Conservation (phyloP, 2,797 vertebrate genomes). For the Hemibagrus guttatus region DNA sequence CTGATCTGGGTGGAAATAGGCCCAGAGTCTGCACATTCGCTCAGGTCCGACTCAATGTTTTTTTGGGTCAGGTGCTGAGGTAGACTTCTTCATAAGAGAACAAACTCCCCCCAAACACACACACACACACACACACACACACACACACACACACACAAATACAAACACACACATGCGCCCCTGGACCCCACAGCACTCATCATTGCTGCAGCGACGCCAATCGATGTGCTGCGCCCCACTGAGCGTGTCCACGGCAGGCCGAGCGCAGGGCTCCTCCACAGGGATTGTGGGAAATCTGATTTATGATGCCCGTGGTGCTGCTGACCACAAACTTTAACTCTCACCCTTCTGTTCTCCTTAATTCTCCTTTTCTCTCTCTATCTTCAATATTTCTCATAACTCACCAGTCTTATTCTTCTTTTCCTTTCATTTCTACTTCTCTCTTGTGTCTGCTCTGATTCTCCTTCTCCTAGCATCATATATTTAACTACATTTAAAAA, state of each 20-base stretch:
- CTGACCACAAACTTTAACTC: slow-evolving; percentile 78
- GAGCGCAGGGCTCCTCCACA: slow-evolving; percentile 75
- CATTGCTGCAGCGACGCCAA: slow-evolving; percentile 76
- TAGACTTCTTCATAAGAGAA: slow-evolving; percentile 69
- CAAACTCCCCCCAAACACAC: slow-evolving; percentile 20
- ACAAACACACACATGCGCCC: slow-evolving; percentile 55
- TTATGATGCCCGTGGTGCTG: slow-evolving; percentile 80
- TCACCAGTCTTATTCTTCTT: background rate
- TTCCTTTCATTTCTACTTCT: background rate
- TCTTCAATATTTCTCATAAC: slow-evolving; percentile 12
- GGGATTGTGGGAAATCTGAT: slow-evolving; percentile 85
- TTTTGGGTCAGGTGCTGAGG: slow-evolving; percentile 76
- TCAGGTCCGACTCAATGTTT: slow-evolving; percentile 69
- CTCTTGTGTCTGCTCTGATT: background rate
- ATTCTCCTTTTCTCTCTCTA: slow-evolving; percentile 11
- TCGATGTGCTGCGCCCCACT: slow-evolving; percentile 79
- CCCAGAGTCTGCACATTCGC: slow-evolving; percentile 72
- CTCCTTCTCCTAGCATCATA: background rate
- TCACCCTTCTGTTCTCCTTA: slow-evolving; percentile 50
- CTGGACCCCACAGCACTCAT: slow-evolving; percentile 76
- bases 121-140: slow-evolving; percentile 36
- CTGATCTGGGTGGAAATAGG: slow-evolving; percentile 74
- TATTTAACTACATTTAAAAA: background rate
- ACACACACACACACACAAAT: slow-evolving; percentile 61
- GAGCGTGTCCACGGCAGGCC: slow-evolving; percentile 79